Evolutionary conservation across 2,113 vertebrate species (phyloP), one percentile per base, ranked within the genome.

Genomic region (Prochilodus magdalenae): DNA sequence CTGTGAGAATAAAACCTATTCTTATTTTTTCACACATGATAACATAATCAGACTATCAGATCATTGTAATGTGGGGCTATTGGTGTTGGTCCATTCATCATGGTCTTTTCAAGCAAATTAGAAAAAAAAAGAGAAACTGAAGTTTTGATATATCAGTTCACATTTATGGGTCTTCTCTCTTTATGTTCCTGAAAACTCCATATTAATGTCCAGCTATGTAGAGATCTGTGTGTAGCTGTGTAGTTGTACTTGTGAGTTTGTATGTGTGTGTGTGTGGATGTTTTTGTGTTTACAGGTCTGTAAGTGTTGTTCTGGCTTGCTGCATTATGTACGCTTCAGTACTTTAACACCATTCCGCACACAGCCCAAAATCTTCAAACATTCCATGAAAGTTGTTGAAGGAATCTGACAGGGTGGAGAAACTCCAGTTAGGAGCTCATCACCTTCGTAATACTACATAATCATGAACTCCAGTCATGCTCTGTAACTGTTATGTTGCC

Each of bases 251-350:
- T n/a, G n/a, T n/a, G n/a, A n/a, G n/a, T n/a, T n/a, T n/a, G n/a
- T n/a, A n/a, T n/a, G n/a, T 36, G 55, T 40, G 27, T 27, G 71
- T 27, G 14, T 66, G 89, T 90, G 89, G 83, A 88, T 83, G 91
- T 91, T 87, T 80, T 72, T 83, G 88, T 92, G 67, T 86, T 92
- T 85, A 87, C 79, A 83, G 47, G 91, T 92, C 88, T 87, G 86
- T 87, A 4, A 91, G 91, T 90, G 91, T 91, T 87, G 88, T 91
- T 89, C 93, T 91, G 91, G 93, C 90, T 49, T 49, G 59, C 84
- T 87, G 82, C 80, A 18, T 22, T 59, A 33, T 67, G 73, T 73
- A 75, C 18, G 33, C 80, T 24, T 66, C 62, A 69, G 72, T 75
- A 69, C 80, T 81, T 73, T 67, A 57, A 75, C 85, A 60, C 70